Evolutionary conservation across 2,113 vertebrate genomes (phyloP).

Genomic region (Ailuropoda melanoleuca): DNA sequence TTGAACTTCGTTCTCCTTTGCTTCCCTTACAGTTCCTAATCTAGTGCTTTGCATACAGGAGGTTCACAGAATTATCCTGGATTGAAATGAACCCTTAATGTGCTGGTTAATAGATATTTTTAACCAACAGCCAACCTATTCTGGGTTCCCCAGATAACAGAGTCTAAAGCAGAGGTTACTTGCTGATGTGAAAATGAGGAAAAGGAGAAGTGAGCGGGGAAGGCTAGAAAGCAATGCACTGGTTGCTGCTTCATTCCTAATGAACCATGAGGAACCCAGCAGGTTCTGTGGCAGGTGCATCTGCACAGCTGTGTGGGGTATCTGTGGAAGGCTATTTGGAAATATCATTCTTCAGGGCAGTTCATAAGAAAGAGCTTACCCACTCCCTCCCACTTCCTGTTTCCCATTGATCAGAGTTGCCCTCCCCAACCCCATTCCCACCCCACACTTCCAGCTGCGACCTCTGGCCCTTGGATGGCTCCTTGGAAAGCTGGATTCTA

Average conservation of each 20-base stretch:
- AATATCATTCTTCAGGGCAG: not conserved
- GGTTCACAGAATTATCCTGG: not conserved
- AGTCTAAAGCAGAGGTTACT: not conserved
- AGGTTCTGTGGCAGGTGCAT: not conserved
- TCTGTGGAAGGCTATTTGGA: not conserved
- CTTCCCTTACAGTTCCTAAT: not conserved
- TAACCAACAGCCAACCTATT: not conserved
- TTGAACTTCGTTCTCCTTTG: not conserved
- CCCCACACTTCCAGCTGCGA: not conserved
- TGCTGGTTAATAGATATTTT: not conserved
- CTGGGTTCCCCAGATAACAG: not conserved
- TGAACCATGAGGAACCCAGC: not conserved
- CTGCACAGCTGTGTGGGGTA: not conserved
- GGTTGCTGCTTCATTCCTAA: not conserved
- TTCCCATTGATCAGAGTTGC: not conserved
- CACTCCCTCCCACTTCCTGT: not conserved
- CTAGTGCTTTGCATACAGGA: not conserved
- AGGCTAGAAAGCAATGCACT: not conserved
- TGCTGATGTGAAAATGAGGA: not conserved
- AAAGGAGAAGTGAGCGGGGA: not conserved
- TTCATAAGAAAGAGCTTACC: not conserved
- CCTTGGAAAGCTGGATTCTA: not conserved
- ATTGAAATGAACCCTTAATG: not conserved
- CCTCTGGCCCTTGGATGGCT: not conserved
- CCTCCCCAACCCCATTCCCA: not conserved